Conservation (phyloP, 2,113 vertebrate species). For the Bubo bubo region DNA sequence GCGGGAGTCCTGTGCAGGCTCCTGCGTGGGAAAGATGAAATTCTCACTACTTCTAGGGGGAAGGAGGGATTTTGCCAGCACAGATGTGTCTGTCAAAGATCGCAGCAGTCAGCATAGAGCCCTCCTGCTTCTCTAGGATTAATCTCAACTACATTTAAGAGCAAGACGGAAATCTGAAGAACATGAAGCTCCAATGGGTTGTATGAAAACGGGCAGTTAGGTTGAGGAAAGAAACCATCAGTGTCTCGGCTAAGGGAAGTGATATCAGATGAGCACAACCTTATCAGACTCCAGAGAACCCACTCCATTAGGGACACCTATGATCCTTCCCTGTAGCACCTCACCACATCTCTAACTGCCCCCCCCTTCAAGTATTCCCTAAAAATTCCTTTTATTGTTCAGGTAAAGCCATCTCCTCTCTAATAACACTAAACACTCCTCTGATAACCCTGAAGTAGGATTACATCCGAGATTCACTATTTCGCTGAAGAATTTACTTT, state of each 20-base stretch:
- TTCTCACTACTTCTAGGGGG: background rate
- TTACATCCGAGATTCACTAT: background rate
- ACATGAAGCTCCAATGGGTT: background rate
- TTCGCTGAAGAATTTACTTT: background rate
- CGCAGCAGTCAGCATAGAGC: background rate
- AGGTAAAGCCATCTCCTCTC: background rate
- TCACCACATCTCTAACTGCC: background rate
- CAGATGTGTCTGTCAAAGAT: background rate
- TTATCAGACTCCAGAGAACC: background rate
- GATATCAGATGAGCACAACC: background rate
- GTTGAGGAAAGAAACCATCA: background rate
- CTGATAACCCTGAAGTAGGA: background rate
- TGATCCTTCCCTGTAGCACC: background rate
- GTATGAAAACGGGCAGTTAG: background rate
- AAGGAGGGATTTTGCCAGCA: background rate
- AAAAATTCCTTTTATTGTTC: background rate
- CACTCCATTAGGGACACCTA: rapidly evolving
- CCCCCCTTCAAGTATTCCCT: background rate
- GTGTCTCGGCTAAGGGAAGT: background rate
- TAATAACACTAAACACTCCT: background rate
- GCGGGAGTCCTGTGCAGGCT: background rate
- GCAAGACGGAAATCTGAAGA: background rate
- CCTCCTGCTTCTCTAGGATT: background rate
- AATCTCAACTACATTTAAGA: background rate
- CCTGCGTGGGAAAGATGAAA: background rate